phyloP scores from a whole-genome alignment of 2,797 vertebrate genomes.

The Monodelphis domestica region DNA sequence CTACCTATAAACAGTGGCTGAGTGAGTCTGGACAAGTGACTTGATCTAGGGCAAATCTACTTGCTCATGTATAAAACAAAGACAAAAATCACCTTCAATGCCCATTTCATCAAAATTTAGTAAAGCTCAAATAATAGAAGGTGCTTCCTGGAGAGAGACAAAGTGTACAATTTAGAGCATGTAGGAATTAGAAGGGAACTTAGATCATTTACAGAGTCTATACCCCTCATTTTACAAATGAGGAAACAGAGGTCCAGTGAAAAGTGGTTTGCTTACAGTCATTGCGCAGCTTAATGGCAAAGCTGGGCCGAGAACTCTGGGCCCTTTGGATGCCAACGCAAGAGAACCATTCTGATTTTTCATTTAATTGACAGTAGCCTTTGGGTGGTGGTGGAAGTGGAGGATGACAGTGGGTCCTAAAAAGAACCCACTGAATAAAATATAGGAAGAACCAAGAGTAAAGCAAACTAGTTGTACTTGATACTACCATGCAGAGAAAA shows the following conservation, averaged over 20 bases:
- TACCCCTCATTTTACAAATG: constrained; percentile 7
- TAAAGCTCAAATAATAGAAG: not conserved
- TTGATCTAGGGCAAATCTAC: not conserved
- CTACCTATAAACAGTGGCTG: not conserved
- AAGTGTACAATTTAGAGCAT: not conserved
- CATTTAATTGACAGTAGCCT: no score
- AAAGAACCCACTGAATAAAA: no score
- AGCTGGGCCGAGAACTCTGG: constrained; percentile 3
- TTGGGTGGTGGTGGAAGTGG: no score
- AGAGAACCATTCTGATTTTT: not conserved
- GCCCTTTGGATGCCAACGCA: not conserved
- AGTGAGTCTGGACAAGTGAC: not conserved
- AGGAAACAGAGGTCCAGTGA: not conserved
- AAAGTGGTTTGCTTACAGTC: not conserved
- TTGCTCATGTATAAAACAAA: not conserved
- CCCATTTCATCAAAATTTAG: not conserved
- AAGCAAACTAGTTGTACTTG: no score
- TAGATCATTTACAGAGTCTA: no score
- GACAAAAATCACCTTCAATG: not conserved
- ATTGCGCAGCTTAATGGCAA: not conserved
- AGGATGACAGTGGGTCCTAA: no score
- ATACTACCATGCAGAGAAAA: no score
- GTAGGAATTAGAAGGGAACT: not conserved
- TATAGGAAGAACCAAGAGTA: no score
- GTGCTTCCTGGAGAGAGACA: not conserved